A percentile compares a stretch with the other conserved stretches of the same genome.
Conservation (phyloP, 2,797 vertebrate species). For the Melanogrammus aeglefinus region DNA sequence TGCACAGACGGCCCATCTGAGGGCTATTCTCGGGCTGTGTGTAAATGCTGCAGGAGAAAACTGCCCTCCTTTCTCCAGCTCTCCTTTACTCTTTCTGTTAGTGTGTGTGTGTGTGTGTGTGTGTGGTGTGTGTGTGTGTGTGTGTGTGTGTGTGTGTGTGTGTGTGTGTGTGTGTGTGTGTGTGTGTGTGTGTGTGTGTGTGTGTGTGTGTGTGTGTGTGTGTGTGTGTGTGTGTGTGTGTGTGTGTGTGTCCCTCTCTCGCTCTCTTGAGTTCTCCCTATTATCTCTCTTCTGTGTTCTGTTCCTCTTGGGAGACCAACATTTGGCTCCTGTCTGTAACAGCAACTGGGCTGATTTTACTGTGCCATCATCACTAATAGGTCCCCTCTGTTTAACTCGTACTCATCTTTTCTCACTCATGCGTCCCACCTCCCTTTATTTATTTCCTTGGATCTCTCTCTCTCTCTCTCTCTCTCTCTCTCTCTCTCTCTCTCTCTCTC, state of each 20-base stretch:
- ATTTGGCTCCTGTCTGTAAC: neutral
- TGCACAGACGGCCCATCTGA: conserved; percentile 37
- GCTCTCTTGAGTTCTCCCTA: conserved; percentile 11
- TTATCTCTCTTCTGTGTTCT: neutral
- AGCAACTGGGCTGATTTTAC: neutral
- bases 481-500: no score
- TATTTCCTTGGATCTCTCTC: no score
- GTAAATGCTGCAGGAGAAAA: conserved; percentile 53
- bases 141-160: no score
- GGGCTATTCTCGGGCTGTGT: conserved; percentile 48
- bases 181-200: neutral
- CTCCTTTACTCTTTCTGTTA: neutral
- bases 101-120: neutral
- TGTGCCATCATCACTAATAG: neutral
- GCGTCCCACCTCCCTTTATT: no score
- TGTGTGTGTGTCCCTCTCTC: neutral
- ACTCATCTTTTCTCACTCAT: no score
- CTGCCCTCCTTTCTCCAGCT: conserved; percentile 39
- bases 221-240: no score
- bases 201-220: no score
- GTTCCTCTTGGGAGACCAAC: neutral
- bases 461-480: no score
- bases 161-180: neutral
- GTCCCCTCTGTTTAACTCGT: neutral
- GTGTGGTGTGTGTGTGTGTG: no score